Evolutionary conservation across 2,888 invertebrate genomes (phyloP), one percentile per base, ranked within the genome.

Genomic region (Eumacrocentrus americanus): DNA sequence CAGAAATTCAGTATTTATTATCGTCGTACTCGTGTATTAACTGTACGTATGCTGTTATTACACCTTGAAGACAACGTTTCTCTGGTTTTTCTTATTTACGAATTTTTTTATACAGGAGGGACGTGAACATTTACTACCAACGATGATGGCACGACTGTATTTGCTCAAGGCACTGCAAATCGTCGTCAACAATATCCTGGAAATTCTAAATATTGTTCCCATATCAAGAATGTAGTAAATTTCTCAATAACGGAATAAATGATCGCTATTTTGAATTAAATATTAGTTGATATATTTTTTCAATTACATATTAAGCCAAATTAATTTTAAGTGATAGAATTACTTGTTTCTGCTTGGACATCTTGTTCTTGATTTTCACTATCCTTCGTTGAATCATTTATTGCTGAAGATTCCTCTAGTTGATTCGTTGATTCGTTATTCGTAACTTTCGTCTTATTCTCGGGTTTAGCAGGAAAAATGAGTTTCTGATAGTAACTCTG

Each of bases 1-100:
- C 83, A 86, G 38, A 75, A 84, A 5, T 88, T 91, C 72, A 92
- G 92, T 76, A 84, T 87, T 55, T 93, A 91, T 74, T 93, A 93
- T 73, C 84, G 89, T 64, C 84, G 86, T 74, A 84, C 87, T 34
- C 85, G 88, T 68, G 87, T 93, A 72, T 81, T 92, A 63, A 86
- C 86, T 66, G 91, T 91, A 82, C 84, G 86, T 81, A 44, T 46
- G 35, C 9, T 29, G 12, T 40, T n/a, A 46, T 46, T 38, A n/a
- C n/a, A n/a, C n/a, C n/a, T n/a, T n/a, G n/a, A n/a, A n/a, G 29
- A 29, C 29, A 29, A 29, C 9, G 29, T 22, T 40, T 44, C 51
- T 62, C 50, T 51, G 37, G 44, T 25, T 37, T 44, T 51, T 53
- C n/a, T 22, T 38, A 25, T 37, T 55, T n/a, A 16, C 34, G 14